These are phyloP conservation scores for Xylocopa sonorina DNA, from an alignment of 1,140 invertebrate genomes.

Conservation along the genomic window DNA sequence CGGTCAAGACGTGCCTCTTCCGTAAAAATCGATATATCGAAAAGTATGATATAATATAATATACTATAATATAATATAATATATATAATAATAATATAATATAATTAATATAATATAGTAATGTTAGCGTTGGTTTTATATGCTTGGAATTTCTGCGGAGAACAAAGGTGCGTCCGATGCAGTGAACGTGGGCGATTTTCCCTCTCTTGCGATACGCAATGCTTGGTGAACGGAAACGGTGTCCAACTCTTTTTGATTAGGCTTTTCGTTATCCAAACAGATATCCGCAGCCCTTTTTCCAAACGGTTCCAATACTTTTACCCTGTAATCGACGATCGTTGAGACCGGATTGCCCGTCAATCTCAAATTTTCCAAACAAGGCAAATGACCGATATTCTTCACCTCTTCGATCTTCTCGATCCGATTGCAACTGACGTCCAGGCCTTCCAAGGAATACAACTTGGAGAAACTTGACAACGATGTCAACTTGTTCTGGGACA, in stretches of 20 bases:
- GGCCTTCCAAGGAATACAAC: constrained; percentile 90
- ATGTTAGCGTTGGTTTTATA: too few relatives aligned
- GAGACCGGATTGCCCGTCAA: constrained; percentile 95
- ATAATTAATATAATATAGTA: too few relatives aligned
- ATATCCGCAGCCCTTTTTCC: constrained; percentile 89
- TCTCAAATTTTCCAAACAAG: constrained; percentile 92
- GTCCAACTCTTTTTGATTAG: constrained; percentile 94
- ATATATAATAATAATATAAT: too few relatives aligned
- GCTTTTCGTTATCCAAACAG: constrained; percentile 92
- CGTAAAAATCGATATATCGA: too few relatives aligned
- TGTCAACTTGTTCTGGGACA: constrained; percentile 93
- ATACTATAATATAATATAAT: too few relatives aligned
- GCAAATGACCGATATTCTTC: constrained; percentile 89
- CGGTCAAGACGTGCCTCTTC: too few relatives aligned
- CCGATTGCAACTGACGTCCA: constrained; percentile 94
- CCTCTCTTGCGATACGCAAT: constrained; percentile 87
- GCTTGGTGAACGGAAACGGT: constrained; percentile 95
- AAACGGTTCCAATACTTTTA: constrained; percentile 93
- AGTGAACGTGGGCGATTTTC: constrained; percentile 80
- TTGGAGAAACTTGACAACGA: constrained; percentile 90
- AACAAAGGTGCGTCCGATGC: constrained; percentile 76
- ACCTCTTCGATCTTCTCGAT: constrained; percentile 92
- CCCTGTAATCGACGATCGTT: constrained; percentile 93
- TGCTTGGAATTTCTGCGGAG: constrained; percentile 77
- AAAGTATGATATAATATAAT: too few relatives aligned